These are phyloP conservation scores for Megaptera novaeangliae DNA, from an alignment of 2,113 vertebrate species.

Conservation along the genomic window DNA sequence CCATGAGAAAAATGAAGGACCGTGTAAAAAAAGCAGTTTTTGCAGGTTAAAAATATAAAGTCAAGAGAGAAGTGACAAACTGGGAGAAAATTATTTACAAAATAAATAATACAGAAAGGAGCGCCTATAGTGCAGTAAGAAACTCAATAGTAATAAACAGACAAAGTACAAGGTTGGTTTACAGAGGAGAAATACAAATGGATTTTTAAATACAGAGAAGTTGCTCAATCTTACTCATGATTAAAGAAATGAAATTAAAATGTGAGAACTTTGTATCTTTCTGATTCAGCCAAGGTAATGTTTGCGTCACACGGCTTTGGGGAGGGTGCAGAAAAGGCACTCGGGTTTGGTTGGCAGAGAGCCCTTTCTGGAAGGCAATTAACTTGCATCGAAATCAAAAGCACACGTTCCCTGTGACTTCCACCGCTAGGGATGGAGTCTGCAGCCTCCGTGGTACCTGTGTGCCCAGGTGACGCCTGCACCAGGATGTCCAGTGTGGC, in stretches of 20 bases:
- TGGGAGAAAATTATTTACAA: not conserved
- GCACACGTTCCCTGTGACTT: not conserved
- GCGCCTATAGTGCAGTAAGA: not conserved
- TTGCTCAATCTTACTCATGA: not conserved
- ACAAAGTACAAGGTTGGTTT: too few species aligned
- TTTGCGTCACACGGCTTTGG: not conserved
- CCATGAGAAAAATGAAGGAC: too few species aligned
- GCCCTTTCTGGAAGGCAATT: not conserved
- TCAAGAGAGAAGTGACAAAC: not conserved
- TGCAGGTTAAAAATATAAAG: not conserved
- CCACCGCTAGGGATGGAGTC: not conserved
- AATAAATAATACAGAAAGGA: not conserved
- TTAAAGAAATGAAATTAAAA: not conserved
- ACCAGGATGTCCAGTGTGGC: not conserved
- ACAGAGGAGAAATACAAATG: not conserved
- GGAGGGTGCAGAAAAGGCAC: not conserved
- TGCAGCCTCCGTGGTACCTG: not conserved
- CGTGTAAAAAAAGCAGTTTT: not conserved
- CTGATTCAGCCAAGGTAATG: not conserved
- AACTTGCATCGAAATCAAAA: too few species aligned
- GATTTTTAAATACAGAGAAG: not conserved
- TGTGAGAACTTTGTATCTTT: not conserved
- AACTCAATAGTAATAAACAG: accelerated
- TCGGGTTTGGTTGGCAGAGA: not conserved
- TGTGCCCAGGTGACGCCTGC: too few species aligned